Percentiles rank a stretch among this genome's conserved stretches.
Evolutionary conservation across 2,888 invertebrate genomes (phyloP).

Genomic region (Petrophora chlorosata): DNA sequence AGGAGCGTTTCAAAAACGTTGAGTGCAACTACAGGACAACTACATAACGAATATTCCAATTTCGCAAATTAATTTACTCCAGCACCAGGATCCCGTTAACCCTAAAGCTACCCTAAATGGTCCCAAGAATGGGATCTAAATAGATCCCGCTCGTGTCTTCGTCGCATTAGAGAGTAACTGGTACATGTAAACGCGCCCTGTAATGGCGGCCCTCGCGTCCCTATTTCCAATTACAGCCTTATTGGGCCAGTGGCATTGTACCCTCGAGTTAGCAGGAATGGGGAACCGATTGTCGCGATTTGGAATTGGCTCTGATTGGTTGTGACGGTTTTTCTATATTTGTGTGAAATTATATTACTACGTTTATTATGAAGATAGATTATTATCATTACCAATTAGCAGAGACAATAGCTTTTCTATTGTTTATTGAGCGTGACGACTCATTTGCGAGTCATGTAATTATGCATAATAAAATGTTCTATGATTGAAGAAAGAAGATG

Average conservation of each 20-base stretch:
- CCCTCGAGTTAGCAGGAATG: constrained; percentile 6
- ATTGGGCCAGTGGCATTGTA: constrained; percentile 51
- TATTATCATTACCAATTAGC: too few species aligned
- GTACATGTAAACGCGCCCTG: constrained; percentile 17
- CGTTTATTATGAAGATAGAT: too few species aligned
- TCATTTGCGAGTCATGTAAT: too few species aligned
- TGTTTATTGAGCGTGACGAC: too few species aligned
- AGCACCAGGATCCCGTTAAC: constrained; percentile 3
- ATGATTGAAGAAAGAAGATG: too few species aligned
- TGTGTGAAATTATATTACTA: not conserved
- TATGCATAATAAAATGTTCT: too few species aligned
- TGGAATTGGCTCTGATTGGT: constrained; percentile 14
- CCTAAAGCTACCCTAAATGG: constrained; percentile 15
- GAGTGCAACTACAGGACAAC: too few species aligned
- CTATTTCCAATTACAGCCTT: constrained; percentile 72
- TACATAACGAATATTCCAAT: constrained; percentile 1
- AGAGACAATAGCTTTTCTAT: too few species aligned
- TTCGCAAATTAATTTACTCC: constrained; percentile 12
- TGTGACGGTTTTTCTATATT: not conserved
- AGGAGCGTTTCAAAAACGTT: too few species aligned
- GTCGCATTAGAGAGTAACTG: constrained; percentile 20
- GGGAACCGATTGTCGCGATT: constrained; percentile 17
- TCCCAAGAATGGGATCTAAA: constrained; percentile 11
- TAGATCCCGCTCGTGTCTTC: constrained; percentile 11
- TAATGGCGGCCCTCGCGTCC: constrained; percentile 41